Evolutionary conservation across 2,888 invertebrate species (phyloP).

Genomic region (Yponomeuta sedellus): DNA sequence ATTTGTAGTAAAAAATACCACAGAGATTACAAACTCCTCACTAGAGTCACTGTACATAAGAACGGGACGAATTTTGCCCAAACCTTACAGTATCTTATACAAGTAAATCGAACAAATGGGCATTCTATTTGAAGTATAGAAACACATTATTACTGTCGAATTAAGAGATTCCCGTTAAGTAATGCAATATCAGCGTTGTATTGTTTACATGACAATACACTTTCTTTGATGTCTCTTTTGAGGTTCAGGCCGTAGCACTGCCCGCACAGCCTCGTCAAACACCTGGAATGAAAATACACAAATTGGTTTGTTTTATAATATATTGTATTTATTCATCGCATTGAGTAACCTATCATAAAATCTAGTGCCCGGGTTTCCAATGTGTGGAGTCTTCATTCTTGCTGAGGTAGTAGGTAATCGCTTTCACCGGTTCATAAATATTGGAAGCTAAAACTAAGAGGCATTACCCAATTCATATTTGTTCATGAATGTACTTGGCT

Average conservation of each 20-base stretch:
- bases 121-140: conserved; percentile 41
- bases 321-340: conserved; percentile 49
- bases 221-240: conserved; percentile 95
- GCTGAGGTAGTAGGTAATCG: conserved; percentile 6
- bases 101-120: not conserved
- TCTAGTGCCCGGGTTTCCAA: conserved; percentile 36
- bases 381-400: conserved; percentile 34
- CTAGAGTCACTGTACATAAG: no score
- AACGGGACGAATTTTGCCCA: not conserved
- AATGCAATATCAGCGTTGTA: conserved; percentile 48
- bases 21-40: no score
- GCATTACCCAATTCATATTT: conserved; percentile 6
- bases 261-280: conserved; percentile 98
- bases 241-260: conserved; percentile 97
- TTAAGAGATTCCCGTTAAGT: conserved; percentile 17
- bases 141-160: conserved; percentile 70
- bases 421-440: not conserved
- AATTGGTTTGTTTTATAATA: no score
- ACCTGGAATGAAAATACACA: conserved; percentile 78
- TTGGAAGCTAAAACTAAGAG: not conserved
- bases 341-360: conserved; percentile 38
- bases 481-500: not conserved
- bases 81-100: not conserved
- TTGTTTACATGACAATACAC: conserved; percentile 86
- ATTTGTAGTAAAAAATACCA: no score